phyloP scores from a whole-genome alignment of 1,140 invertebrate species.

The Manduca sexta region DNA sequence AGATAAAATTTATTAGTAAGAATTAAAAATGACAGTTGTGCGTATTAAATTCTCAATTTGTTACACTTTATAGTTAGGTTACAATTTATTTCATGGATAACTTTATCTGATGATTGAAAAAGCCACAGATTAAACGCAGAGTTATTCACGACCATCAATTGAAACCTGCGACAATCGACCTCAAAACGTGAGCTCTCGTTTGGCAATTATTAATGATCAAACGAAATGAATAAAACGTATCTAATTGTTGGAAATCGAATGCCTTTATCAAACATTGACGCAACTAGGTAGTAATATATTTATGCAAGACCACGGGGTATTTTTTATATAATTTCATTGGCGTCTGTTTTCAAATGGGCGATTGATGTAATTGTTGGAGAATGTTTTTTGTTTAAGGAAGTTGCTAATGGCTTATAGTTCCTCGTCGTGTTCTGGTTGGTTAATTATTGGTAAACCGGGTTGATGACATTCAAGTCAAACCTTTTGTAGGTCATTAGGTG shows the following conservation, averaged over 20 bases:
- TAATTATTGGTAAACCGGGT: too few relatives aligned
- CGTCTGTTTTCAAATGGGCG: slow-evolving; percentile 11
- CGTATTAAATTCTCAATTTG: too few relatives aligned
- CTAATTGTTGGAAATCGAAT: slow-evolving; percentile 18
- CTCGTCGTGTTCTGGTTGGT: too few relatives aligned
- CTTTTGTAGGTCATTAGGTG: too few relatives aligned
- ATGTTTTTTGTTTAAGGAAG: neutral
- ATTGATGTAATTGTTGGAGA: slow-evolving; percentile 31
- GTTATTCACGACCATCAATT: too few relatives aligned
- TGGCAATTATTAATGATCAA: neutral
- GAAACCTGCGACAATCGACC: neutral
- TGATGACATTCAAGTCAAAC: too few relatives aligned
- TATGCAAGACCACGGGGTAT: slow-evolving; percentile 13
- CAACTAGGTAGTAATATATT: slow-evolving; percentile 22
- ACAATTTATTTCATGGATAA: too few relatives aligned
- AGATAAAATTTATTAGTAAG: too few relatives aligned
- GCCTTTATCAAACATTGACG: slow-evolving; percentile 18
- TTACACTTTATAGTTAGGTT: too few relatives aligned
- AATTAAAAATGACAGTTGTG: too few relatives aligned
- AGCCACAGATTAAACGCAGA: neutral
- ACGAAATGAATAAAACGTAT: slow-evolving; percentile 8
- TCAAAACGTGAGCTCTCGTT: neutral
- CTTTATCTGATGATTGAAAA: neutral
- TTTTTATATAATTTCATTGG: slow-evolving; percentile 18
- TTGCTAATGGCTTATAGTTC: neutral